Evolutionary conservation across 2,888 invertebrate species (phyloP).

Genomic region (Scotopteryx bipunctaria): DNA sequence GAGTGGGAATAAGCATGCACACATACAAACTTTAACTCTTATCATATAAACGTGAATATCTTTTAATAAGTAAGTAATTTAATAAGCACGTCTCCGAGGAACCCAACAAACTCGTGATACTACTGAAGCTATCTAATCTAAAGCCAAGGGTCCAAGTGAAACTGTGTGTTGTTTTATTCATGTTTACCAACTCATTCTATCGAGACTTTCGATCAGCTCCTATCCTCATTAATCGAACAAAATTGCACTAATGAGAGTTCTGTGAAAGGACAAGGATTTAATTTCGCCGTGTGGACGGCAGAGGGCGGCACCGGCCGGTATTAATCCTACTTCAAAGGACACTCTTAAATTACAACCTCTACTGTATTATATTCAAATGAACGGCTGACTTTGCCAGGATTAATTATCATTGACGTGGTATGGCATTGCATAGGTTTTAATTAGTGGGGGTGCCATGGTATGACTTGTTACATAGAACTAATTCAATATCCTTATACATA

Average conservation of each 20-base stretch:
- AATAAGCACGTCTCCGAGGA: no score
- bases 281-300: constrained; percentile 59
- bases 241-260: constrained; percentile 69
- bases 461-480: constrained; percentile 11
- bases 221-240: constrained; percentile 55
- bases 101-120: no score
- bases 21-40: no score
- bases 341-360: constrained; percentile 63
- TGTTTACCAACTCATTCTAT: constrained; percentile 12
- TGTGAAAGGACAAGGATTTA: constrained; percentile 69
- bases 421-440: constrained; percentile 37
- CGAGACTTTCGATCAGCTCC: constrained; percentile 34
- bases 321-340: constrained; percentile 81
- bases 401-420: constrained; percentile 50
- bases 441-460: constrained; percentile 33
- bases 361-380: constrained; percentile 55
- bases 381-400: constrained; percentile 47
- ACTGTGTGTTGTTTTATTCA: constrained; percentile 11
- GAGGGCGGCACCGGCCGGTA: constrained; percentile 53
- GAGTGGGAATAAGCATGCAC: no score
- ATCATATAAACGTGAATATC: no score
- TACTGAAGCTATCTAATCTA: no score
- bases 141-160: no score
- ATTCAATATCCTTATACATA: no score
- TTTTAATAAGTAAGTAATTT: no score